Evolutionary conservation across 2,113 vertebrate genomes (phyloP).

Genomic region (Pitta sordida): DNA sequence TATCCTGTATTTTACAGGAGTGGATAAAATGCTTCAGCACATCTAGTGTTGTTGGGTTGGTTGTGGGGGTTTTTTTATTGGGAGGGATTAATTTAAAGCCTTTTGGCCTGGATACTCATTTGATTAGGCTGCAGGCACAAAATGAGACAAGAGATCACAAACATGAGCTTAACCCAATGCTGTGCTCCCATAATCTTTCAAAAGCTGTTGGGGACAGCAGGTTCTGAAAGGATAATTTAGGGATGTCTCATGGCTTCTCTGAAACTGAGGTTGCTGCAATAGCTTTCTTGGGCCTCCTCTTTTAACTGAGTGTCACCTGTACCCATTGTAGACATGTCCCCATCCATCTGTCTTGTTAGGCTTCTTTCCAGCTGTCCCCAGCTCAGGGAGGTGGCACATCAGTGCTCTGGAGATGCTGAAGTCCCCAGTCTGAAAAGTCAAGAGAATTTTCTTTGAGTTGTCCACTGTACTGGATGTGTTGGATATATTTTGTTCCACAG

Average conservation of each 20-base stretch:
- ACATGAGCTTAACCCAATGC: neutral
- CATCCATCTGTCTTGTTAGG: rapidly evolving
- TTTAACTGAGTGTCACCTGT: neutral
- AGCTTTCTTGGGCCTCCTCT: neutral
- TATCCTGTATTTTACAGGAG: neutral
- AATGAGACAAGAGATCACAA: neutral
- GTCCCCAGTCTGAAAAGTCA: neutral
- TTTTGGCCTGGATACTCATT: conserved; percentile 12
- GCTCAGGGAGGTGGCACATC: neutral
- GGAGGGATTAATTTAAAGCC: conserved; percentile 1
- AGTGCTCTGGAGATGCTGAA: neutral
- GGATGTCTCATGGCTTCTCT: neutral
- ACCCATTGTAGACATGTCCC: rapidly evolving
- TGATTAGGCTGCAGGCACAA: neutral
- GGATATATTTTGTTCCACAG: neutral
- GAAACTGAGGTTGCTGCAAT: neutral
- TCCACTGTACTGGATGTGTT: neutral
- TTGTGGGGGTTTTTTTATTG: neutral
- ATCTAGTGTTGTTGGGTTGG: neutral
- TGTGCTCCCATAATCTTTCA: neutral
- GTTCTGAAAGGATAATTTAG: neutral
- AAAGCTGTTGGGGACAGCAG: neutral
- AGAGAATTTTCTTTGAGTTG: neutral
- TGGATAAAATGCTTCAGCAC: neutral
- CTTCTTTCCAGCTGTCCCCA: neutral